Percentiles rank a stretch among this genome's conserved stretches.
Conservation (phyloP, 2,113 vertebrate genomes). For the Puffinus mauretanicus region DNA sequence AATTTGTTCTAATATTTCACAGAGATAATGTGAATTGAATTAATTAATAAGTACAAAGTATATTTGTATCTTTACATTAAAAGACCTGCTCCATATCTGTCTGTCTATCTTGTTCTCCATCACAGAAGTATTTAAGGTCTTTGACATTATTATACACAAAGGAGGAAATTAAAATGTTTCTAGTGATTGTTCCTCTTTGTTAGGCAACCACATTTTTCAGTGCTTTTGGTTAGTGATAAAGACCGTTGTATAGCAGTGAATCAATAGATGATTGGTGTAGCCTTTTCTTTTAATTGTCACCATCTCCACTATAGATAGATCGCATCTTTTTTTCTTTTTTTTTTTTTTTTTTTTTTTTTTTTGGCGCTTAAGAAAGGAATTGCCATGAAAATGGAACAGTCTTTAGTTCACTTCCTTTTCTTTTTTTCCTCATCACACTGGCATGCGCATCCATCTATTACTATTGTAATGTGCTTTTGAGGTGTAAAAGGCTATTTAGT, state of each 20-base stretch:
- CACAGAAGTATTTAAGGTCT: neutral
- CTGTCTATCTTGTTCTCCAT: neutral
- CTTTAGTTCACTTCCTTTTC: neutral
- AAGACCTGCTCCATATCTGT: neutral
- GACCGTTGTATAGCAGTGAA: neutral
- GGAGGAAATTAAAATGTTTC: slow-evolving; percentile 17
- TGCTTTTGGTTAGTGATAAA: neutral
- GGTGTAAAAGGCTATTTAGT: slow-evolving; percentile 26
- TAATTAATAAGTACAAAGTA: neutral
- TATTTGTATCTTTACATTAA: neutral
- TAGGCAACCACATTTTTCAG: slow-evolving; percentile 8
- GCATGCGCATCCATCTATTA: neutral
- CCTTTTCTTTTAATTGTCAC: slow-evolving; percentile 52
- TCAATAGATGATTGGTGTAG: slow-evolving; percentile 25
- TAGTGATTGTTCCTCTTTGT: neutral
- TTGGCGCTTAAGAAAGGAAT: neutral
- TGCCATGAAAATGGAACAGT: neutral
- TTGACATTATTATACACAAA: neutral
- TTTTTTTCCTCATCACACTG: neutral
- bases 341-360: too few relatives aligned
- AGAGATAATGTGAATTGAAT: neutral
- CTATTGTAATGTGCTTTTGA: neutral
- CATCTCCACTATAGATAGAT: neutral
- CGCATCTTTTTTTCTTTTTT: accelerated
- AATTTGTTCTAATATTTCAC: neutral